Evolutionary conservation across 2,113 vertebrate species (phyloP), one percentile per base, ranked within the genome.

Genomic region (Eulacestoma nigropectus): DNA sequence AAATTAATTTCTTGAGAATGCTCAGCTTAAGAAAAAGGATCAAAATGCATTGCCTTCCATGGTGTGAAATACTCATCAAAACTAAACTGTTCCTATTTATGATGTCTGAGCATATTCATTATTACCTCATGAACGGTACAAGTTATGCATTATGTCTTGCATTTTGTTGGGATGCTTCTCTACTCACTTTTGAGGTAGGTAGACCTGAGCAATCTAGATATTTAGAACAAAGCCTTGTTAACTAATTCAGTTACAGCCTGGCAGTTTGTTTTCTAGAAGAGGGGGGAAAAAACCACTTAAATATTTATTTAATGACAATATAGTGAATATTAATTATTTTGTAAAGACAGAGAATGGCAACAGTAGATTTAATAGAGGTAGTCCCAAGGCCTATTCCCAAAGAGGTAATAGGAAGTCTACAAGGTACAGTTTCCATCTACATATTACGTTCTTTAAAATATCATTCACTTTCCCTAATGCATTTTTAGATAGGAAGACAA

Each of bases 141-240:
- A 72, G 30, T 39, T 53, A 64, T 49, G 22, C 46, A 64, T 75
- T 63, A 99, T 98, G 98, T 99, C 98, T 47, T 98, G 99, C 89
- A 98, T 97, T 95, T 98, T 98, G 64, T 98, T 97, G 33, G 98
- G 98, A 96, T 99, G 98, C 57, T 98, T 98, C 93, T 99, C 98
- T 82, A 99, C 98, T 98, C 98, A 99, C 98, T 99, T 99, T 96
- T 98, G 98, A 91, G 98, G 98, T 46, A 98, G 97, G 95, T 98
- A 98, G 1, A 97, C 91, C 74, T 98, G 81, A 86, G 96, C 95
- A 96, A 99, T 95, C 68, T 64, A 57, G 18, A 97, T 57, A 41
- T 81, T 96, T 70, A 99, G 94, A 94, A 97, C 97, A 97, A 99
- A 99, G 16, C 98, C 98, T 41, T 17, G 4, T 41, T 41, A 63